Base-by-base conservation (phyloP, 2,797 vertebrate species). In the Poecilia wingei region DNA sequence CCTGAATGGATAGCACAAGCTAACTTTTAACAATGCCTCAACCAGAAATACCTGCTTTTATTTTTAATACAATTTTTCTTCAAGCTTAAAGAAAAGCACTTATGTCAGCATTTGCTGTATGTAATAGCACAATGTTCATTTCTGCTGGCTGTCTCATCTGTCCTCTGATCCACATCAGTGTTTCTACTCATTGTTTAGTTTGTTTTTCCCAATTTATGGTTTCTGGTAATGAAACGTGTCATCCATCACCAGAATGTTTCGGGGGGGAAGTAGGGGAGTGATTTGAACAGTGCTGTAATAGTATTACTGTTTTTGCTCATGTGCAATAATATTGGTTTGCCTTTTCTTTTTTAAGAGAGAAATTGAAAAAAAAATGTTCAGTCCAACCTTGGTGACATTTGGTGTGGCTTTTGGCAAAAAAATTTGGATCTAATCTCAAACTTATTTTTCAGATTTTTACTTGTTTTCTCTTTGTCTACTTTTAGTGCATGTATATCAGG, bases 321-420 rank as follows among this genome's bases (percentile, higher is more conserved):
- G 96, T 96, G 94, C 95, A 96, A 96, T 96, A 95, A 95, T 88
- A 85, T 91, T 89, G 91, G 90, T 94, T 93, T 89, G 90, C 89
- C 90, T 94, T 94, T 94, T 91, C 92, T 93, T 94, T 93, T 31
- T 28, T 59, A 82, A 87, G 10, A 66, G 46, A 73, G 84, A 77
- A 16, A 86, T 88, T 87, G 31, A 74, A 18, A 72, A n/a, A 78
- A 47, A 18, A 5, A 41, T 41, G 0, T 47, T 88, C 86, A 79
- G 14, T 78, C 73, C 70, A 61, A 79, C 22, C 22, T 84, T 33
- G 12, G 76, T 69, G 64, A 83, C 75, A 78, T 87, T 79, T 12
- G 83, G 77, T 85, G 39, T 86, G 76, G 78, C 68, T 88, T 86
- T 75, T 78, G 85, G 83, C 72, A 83, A 85, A 91, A 47, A 31